Percentiles rank a stretch among this genome's conserved stretches.
These are phyloP conservation scores for Mythimna vitellina DNA, from an alignment of 2,888 invertebrate genomes.

Conservation along the genomic window DNA sequence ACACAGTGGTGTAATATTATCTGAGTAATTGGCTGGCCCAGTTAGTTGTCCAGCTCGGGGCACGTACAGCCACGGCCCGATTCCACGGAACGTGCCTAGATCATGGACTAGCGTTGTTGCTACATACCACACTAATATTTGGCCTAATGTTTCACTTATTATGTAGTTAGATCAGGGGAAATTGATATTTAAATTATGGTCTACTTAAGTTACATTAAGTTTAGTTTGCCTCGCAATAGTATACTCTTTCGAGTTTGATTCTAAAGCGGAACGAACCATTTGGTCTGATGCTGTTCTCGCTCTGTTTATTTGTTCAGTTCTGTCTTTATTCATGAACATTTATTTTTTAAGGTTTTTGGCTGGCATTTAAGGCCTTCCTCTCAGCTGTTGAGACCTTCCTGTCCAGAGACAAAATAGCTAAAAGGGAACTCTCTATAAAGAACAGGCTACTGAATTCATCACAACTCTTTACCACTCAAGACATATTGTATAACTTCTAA, in stretches of 20 bases:
- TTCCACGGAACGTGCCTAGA: constrained; percentile 79
- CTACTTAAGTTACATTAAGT: constrained; percentile 39
- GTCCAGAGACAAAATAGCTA: no score
- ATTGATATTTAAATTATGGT: constrained; percentile 41
- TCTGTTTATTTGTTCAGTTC: constrained; percentile 32
- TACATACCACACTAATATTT: constrained; percentile 52
- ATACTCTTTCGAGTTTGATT: constrained; percentile 41
- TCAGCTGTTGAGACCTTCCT: no score
- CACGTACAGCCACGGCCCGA: constrained; percentile 80
- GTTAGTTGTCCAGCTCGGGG: constrained; percentile 70
- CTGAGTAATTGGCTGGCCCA: constrained; percentile 78
- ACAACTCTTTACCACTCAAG: not conserved
- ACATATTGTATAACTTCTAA: not conserved
- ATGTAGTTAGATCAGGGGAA: constrained; percentile 25
- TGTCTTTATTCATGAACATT: not conserved
- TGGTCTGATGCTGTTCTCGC: constrained; percentile 31
- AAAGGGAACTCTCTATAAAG: not conserved
- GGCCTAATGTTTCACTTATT: constrained; percentile 44
- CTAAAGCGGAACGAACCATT: constrained; percentile 46
- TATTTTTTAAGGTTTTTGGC: not conserved
- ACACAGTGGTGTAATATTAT: constrained; percentile 59
- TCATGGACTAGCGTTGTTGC: constrained; percentile 64
- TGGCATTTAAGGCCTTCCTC: not conserved
- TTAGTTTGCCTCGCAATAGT: constrained; percentile 21
- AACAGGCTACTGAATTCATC: not conserved